Evolutionary conservation across 2,113 vertebrate genomes (phyloP).

Genomic region (Protobothrops mucrosquamatus): DNA sequence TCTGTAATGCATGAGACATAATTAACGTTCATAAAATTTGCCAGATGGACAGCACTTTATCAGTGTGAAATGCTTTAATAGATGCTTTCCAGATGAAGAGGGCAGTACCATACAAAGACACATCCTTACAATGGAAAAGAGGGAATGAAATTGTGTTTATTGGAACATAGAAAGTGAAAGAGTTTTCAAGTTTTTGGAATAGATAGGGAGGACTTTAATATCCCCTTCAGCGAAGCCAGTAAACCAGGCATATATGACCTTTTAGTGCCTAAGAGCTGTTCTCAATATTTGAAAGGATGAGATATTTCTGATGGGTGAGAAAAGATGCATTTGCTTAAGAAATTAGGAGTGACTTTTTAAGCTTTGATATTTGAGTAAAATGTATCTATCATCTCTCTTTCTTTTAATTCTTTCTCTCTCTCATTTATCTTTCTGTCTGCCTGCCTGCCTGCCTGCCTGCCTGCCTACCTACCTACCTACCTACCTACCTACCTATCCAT

Average conservation of each 20-base stretch:
- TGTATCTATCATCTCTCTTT: neutral
- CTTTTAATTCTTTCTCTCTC: no score
- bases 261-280: neutral
- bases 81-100: slow-evolving; percentile 31
- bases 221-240: neutral
- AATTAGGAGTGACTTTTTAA: neutral
- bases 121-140: neutral
- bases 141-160: neutral
- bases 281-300: neutral
- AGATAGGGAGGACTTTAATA: neutral
- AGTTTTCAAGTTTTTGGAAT: neutral
- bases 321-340: neutral
- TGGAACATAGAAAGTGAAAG: slow-evolving; percentile 8
- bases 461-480: fast-evolving
- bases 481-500: neutral
- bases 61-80: slow-evolving; percentile 39
- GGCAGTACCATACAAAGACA: neutral
- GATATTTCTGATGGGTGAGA: neutral
- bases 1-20: slow-evolving; percentile 25
- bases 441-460: no score
- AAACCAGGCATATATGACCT: neutral
- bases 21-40: slow-evolving; percentile 47
- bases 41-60: slow-evolving; percentile 27
- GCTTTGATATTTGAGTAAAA: neutral
- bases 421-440: no score